A percentile compares a stretch with the other conserved stretches of the same genome.
phyloP scores from a whole-genome alignment of 1,140 invertebrate species.

The Ylistrum balloti region DNA sequence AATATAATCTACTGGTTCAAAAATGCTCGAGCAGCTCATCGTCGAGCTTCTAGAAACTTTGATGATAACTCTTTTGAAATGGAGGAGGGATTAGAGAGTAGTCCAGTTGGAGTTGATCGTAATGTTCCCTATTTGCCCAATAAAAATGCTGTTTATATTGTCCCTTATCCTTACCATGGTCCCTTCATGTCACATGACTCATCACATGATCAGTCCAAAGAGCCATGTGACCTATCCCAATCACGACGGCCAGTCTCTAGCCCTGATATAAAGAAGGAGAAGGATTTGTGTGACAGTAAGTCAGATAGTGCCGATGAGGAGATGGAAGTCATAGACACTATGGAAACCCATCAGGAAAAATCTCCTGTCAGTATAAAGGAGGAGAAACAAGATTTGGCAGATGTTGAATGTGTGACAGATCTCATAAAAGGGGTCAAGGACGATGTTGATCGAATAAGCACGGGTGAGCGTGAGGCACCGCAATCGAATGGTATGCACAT shows the following conservation, averaged over 20 bases:
- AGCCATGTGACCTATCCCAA: constrained; percentile 72
- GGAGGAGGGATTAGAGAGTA: constrained; percentile 70
- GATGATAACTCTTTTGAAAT: constrained; percentile 76
- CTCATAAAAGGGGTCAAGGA: constrained; percentile 14
- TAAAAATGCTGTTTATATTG: constrained; percentile 78
- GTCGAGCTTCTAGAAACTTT: constrained; percentile 84
- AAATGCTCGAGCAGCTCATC: constrained; percentile 97
- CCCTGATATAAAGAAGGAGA: constrained; percentile 42
- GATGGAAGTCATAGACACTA: background rate
- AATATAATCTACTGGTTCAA: constrained; percentile 99
- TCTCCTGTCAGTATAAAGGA: background rate
- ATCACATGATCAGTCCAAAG: constrained; percentile 51
- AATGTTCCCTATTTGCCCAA: constrained; percentile 73
- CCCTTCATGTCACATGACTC: constrained; percentile 46
- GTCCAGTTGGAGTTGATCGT: constrained; percentile 51
- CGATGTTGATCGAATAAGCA: constrained; percentile 27
- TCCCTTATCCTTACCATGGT: constrained; percentile 71
- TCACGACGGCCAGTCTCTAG: constrained; percentile 55
- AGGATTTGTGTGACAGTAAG: background rate
- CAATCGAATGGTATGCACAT: constrained; percentile 15
- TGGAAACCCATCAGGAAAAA: background rate
- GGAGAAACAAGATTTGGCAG: background rate
- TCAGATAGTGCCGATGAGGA: background rate
- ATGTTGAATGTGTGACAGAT: background rate
- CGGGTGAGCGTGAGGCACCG: background rate